These are phyloP conservation scores for Polyploca ridens DNA, from an alignment of 2,888 invertebrate genomes.

Conservation along the genomic window DNA sequence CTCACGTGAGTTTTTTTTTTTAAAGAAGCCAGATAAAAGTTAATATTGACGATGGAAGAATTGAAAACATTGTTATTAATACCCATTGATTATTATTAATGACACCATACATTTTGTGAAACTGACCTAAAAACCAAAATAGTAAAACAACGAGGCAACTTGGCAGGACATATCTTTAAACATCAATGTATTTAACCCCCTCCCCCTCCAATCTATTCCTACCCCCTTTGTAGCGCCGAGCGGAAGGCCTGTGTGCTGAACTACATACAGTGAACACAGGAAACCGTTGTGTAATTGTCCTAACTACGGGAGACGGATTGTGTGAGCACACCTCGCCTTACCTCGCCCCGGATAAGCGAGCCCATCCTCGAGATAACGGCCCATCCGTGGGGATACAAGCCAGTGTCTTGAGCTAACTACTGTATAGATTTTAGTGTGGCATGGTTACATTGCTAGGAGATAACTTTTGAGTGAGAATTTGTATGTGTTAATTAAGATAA, in stretches of 20 bases:
- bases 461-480: too few species aligned
- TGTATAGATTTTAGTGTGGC: background rate
- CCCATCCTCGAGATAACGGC: background rate
- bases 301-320: constrained; percentile 39
- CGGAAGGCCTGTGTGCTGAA: background rate
- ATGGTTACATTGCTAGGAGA: background rate
- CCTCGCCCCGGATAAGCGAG: constrained; percentile 22
- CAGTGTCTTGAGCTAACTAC: background rate
- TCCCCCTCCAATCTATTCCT: background rate
- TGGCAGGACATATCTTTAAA: background rate
- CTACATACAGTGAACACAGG: constrained; percentile 13
- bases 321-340: constrained; percentile 25
- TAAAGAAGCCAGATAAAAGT: too few species aligned
- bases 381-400: background rate
- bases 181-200: background rate
- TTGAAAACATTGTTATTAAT: too few species aligned
- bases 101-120: too few species aligned
- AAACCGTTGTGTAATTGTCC: constrained; percentile 36
- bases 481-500: too few species aligned
- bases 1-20: too few species aligned
- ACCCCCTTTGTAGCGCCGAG: background rate
- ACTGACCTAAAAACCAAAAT: too few species aligned
- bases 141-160: too few species aligned
- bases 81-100: too few species aligned
- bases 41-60: too few species aligned